These are phyloP conservation scores for Balaeniceps rex DNA, from an alignment of 2,113 vertebrate genomes.

Conservation along the genomic window DNA sequence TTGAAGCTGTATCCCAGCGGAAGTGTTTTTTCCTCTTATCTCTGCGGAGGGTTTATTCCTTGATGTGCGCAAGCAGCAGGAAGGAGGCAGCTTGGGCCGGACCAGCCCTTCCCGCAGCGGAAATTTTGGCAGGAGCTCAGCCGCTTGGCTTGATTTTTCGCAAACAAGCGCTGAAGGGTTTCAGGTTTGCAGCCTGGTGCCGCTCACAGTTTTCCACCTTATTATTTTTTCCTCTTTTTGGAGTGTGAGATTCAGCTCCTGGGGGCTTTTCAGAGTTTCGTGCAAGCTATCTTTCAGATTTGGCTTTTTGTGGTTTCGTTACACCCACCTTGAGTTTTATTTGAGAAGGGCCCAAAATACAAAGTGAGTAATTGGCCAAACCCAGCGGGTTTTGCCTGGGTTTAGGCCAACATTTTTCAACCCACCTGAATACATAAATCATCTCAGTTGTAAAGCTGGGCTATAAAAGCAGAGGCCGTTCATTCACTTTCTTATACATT, in stretches of 20 bases:
- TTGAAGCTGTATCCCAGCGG: rapidly evolving
- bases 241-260: not conserved
- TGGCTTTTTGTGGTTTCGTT: not conserved
- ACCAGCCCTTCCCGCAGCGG: not conserved
- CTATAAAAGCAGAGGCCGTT: not conserved
- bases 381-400: not conserved
- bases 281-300: not conserved
- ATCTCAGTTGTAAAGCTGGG: not conserved
- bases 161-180: not conserved
- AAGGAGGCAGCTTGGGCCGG: not conserved
- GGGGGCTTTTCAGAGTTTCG: not conserved
- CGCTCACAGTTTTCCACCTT: not conserved
- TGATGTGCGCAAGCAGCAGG: not conserved
- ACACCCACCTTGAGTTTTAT: not conserved
- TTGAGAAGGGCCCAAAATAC: not conserved
- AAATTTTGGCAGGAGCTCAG: not conserved
- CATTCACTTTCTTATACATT: not conserved
- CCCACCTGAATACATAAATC: constrained; percentile 15
- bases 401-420: not conserved
- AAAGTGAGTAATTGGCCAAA: not conserved
- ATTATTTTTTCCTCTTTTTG: not conserved
- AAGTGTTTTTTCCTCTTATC: not conserved
- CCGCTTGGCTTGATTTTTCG: not conserved
- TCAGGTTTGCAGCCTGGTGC: not conserved
- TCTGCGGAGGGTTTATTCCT: not conserved